Evolutionary conservation across 2,888 invertebrate species (phyloP).

Genomic region (Phorcus lineatus): DNA sequence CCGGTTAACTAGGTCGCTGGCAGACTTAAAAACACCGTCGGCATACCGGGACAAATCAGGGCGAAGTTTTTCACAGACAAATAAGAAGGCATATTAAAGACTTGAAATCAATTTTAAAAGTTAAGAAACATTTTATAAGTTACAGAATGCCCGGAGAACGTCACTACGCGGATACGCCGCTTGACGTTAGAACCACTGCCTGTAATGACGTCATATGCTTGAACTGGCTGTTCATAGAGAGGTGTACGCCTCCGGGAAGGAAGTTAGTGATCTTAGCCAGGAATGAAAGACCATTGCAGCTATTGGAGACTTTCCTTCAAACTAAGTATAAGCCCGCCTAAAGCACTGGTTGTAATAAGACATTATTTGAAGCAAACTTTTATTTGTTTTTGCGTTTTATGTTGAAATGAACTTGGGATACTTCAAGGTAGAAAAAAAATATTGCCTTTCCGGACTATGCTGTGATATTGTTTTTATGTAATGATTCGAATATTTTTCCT

Average conservation of each 20-base stretch:
- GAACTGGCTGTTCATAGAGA: slow-evolving; percentile 8
- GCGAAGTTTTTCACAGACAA: no score
- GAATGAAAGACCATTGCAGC: slow-evolving; percentile 18
- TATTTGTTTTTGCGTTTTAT: slow-evolving; percentile 28
- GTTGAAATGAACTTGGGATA: slow-evolving; percentile 20
- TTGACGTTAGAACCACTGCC: neutral
- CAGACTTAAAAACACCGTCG: no score
- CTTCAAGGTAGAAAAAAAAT: slow-evolving; percentile 20
- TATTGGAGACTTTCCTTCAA: slow-evolving; percentile 9
- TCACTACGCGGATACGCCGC: no score
- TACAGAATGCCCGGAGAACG: no score
- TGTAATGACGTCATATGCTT: slow-evolving; percentile 6
- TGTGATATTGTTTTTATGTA: slow-evolving; percentile 27
- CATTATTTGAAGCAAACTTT: slow-evolving; percentile 26
- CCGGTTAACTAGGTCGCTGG: no score
- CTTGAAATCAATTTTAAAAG: no score
- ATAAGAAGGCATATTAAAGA: no score
- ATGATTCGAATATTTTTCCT: slow-evolving; percentile 30
- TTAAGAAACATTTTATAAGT: no score
- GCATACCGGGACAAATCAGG: no score
- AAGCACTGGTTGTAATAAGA: slow-evolving; percentile 15
- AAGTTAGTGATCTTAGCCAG: neutral
- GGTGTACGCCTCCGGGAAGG: neutral
- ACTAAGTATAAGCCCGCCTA: slow-evolving; percentile 3
- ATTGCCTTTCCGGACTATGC: slow-evolving; percentile 22